Evolutionary conservation across 2,888 invertebrate genomes (phyloP).

Genomic region (Peribatodes rhomboidaria): DNA sequence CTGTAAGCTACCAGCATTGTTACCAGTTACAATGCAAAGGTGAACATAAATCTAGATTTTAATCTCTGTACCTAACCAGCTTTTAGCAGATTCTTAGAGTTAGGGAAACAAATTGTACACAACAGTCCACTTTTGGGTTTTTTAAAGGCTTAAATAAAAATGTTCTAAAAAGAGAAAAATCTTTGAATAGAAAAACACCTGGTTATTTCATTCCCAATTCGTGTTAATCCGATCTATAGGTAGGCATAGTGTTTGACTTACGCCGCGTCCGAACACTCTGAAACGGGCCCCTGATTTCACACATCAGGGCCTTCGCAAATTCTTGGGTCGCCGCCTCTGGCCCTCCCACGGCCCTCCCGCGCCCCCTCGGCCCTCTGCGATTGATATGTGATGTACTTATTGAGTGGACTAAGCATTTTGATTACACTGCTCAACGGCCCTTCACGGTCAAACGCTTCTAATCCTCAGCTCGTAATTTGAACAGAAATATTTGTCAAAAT

Average conservation of each 20-base stretch:
- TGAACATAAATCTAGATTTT: background rate
- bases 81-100: too few relatives aligned
- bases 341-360: conserved; percentile 21
- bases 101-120: background rate
- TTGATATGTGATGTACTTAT: conserved; percentile 42
- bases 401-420: conserved; percentile 35
- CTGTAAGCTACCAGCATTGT: background rate
- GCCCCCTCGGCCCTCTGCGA: conserved; percentile 24
- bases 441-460: conserved; percentile 31
- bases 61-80: background rate
- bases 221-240: conserved; percentile 9
- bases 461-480: conserved; percentile 15
- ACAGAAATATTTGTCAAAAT: conserved; percentile 15
- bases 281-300: conserved; percentile 41
- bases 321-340: conserved; percentile 38
- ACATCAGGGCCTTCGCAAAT: conserved; percentile 39
- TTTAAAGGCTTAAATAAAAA: background rate
- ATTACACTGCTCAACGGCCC: conserved; percentile 23
- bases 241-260: conserved; percentile 28
- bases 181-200: conserved; percentile 15
- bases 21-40: background rate
- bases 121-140: background rate
- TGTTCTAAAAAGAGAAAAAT: background rate
- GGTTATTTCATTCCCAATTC: background rate
- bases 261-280: conserved; percentile 29